Evolutionary conservation across 2,113 vertebrate species (phyloP), one percentile per base, ranked within the genome.

Genomic region (Bettongia penicillata): DNA sequence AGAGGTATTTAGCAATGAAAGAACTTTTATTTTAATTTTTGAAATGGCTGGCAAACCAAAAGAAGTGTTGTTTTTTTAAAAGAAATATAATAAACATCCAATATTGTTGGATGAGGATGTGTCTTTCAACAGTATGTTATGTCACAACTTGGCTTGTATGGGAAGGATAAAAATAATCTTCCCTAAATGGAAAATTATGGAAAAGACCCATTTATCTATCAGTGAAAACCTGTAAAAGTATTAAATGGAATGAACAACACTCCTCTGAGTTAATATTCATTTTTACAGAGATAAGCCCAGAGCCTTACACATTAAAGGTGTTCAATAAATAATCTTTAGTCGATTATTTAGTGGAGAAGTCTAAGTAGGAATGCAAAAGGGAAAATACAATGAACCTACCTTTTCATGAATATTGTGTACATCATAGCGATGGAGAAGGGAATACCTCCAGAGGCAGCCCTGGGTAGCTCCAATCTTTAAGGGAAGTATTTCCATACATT

Each of bases 151-250:
- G 91, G 93, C 95, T 96, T 51, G 93, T 91, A 91, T 0, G 0
- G 52, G 90, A 96, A 95, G 43, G 92, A 93, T 96, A 98, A 98
- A 97, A 97, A 97, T 95, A 97, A 94, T 51, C 84, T 11, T 24
- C 10, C 61, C 92, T 94, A 96, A 97, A 98, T 96, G 92, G 96
- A 89, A 90, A 96, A 95, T 96, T 96, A 90, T 90, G 93, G 91
- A 93, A 94, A 96, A 92, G 77, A 31, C 53, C 91, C n/a, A 26
- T 14, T 37, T 94, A 95, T 94, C 89, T n/a, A 31, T 10, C 24
- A 10, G 90, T 24, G 51, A 91, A 91, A 94, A 94, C 92, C 89
- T 77, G 91, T 51, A 28, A 91, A 89, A 90, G n/a, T 77, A n/a
- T 91, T 24, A 90, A 93, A 91, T 50, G 94, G 94, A 52, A 90